Base-by-base conservation (phyloP, 2,888 invertebrate species). In the Oscheius onirici region DNA sequence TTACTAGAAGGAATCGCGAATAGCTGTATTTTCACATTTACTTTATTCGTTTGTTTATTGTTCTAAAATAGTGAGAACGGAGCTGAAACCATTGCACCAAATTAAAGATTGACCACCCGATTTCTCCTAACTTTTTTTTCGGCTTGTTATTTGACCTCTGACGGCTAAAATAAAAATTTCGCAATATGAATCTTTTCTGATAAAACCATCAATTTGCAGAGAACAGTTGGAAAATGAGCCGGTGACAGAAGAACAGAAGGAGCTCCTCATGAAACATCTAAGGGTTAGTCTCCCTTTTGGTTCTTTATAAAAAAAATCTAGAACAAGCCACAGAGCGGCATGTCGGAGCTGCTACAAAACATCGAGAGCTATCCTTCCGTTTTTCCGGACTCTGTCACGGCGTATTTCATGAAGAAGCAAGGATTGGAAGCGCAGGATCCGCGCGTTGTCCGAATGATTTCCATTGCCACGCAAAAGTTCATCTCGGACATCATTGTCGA, bases 381-480 rank as follows among this genome's bases (percentile, higher is more conserved):
- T 2, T 92, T 95, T 83, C 97, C 97, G 0, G 97, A 97, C 90
- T 93, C 95, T 5, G 94, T 97, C 0, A 94, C 95, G 0, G 92
- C 93, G 22, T 92, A 94, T 88, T 96, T 94, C 87, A 90, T 97
- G 78, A 93, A 93, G 86, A 91, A 92, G 80, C 92, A 95, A 80
- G 97, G 96, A n/a, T 94, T 97, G 88, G 94, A 82, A 10, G 92
- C 94, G 0, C 92, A 93, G 69, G 97, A 99, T 89, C 95, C 96
- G 0, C 91, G 96, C 86, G 92, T 87, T 11, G 79, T 94, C 24
- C 74, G 84, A 1, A 90, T 99, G 41, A 93, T 99, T 75, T 95
- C 97, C 0, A 90, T 99, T 65, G 95, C 97, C 0, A 93, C 96
- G 0, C 97, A 99, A 88, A 99, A 99, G 88, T 97, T 97, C 87